Percentiles rank a stretch among this genome's conserved stretches.
These are phyloP conservation scores for Euphonia xanthogaster DNA, from an alignment of 2,797 vertebrate species.

Conservation along the genomic window DNA sequence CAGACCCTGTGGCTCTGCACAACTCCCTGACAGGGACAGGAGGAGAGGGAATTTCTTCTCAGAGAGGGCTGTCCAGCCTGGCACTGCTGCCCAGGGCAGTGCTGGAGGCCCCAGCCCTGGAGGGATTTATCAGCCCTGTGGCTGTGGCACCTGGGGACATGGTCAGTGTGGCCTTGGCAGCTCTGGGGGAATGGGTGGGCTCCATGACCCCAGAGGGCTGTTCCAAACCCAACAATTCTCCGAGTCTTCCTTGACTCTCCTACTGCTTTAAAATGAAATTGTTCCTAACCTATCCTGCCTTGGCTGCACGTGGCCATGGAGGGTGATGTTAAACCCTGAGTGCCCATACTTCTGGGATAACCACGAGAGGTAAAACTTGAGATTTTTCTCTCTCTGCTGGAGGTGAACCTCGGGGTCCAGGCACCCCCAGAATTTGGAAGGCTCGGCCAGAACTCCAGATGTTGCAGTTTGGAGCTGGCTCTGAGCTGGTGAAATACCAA, in stretches of 20 bases:
- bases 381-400: background rate
- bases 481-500: background rate
- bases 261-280: background rate
- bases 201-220: rapidly evolving
- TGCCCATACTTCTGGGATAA: rapidly evolving
- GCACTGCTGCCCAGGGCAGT: background rate
- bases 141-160: background rate
- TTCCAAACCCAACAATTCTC: background rate
- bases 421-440: background rate
- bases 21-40: no score
- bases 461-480: background rate
- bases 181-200: background rate
- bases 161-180: background rate
- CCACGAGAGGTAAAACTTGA: no score
- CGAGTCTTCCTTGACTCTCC: background rate
- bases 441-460: background rate
- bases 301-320: rapidly evolving
- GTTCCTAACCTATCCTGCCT: no score
- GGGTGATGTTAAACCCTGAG: background rate
- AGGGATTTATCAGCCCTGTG: background rate
- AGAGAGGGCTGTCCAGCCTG: background rate
- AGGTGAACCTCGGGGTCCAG: background rate
- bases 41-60: background rate
- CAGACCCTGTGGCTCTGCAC: background rate
- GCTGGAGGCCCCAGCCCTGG: rapidly evolving